Base-by-base conservation (phyloP, 2,113 vertebrate genomes). In the Phalacrocorax aristotelis region DNA sequence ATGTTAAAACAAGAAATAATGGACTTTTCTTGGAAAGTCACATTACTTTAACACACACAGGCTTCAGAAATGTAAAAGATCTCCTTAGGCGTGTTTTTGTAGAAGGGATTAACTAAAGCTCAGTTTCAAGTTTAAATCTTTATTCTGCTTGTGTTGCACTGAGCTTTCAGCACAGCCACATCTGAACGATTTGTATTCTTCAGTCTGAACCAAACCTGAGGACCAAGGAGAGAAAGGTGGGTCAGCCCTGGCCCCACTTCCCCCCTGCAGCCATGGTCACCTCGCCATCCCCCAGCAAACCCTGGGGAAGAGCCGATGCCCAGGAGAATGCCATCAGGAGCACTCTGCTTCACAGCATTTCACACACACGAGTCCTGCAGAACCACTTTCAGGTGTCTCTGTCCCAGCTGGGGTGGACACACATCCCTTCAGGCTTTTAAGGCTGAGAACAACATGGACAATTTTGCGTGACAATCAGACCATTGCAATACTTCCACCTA, bases 91-190 rank as follows among this genome's bases (percentile, higher is more conserved):
- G 0, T 34, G 54, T 29, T 74, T 68, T 68, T 58, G 25, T 19
- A 66, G 52, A 74, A 87, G 60, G 52, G 49, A 62, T 87, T 78
- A 68, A 58, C 71, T 78, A 12, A 58, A 57, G 58, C 81, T 44
- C 52, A 72, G 13, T 30, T 51, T 66, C 62, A 38, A 71, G 58
- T 65, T 80, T 44, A 60, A 70, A 61, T 26, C 14, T 22, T 52
- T 54, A 42, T 27, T 69, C 51, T 51, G n/a, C 36, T 65, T 17
- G 12, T 44, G 22, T 30, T 49, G 36, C 46, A 25, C 16, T 7
- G 20, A 66, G 76, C 21, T 65, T 55, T 42, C 3, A 1, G 44
- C 2, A 1, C 44, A 54, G 38, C 18, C 2, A 0, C n/a, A 11
- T 36, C 30, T 29, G 34, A 76, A 70, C 49, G 36, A 32, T 38